Percentiles rank a stretch among this genome's conserved stretches.
Conservation (phyloP, 2,113 vertebrate species). For the Gadus macrocephalus region DNA sequence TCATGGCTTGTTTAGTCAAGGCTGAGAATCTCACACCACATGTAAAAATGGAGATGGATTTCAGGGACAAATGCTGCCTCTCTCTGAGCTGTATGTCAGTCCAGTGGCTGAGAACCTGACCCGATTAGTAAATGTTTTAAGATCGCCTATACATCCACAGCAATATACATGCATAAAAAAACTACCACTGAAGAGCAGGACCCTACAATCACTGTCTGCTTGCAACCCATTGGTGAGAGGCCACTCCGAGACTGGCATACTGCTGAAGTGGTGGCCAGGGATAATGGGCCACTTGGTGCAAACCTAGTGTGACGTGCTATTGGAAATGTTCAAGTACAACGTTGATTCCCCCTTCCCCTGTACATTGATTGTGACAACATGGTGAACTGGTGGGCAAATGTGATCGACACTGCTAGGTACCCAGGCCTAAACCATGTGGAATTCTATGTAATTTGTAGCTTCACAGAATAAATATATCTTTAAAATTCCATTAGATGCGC, state of each 20-base stretch:
- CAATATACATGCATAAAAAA: constrained; percentile 7
- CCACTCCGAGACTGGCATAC: not conserved
- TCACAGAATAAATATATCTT: too few species aligned
- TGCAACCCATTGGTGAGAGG: not conserved
- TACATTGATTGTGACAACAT: too few species aligned
- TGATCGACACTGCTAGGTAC: too few species aligned
- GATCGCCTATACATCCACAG: not conserved
- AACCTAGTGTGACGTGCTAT: constrained; percentile 4
- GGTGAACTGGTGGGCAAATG: too few species aligned
- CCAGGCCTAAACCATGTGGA: too few species aligned
- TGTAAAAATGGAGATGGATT: constrained; percentile 2
- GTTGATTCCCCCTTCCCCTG: not conserved
- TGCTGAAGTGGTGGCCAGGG: constrained; percentile 3
- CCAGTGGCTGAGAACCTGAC: constrained; percentile 12
- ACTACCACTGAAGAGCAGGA: constrained; percentile 8
- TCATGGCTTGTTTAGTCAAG: constrained; percentile 7
- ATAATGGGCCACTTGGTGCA: constrained; percentile 13
- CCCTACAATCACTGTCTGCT: constrained; percentile 7
- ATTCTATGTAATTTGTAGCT: too few species aligned
- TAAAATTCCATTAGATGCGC: too few species aligned
- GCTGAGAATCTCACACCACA: constrained; percentile 3
- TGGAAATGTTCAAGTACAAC: constrained; percentile 10
- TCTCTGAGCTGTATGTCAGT: not conserved
- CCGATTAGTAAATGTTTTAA: constrained; percentile 5
- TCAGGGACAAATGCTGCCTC: constrained; percentile 7